A percentile compares a stretch with the other conserved stretches of the same genome.
These are phyloP conservation scores for Heliornis fulica DNA, from an alignment of 2,113 vertebrate species.

Conservation along the genomic window DNA sequence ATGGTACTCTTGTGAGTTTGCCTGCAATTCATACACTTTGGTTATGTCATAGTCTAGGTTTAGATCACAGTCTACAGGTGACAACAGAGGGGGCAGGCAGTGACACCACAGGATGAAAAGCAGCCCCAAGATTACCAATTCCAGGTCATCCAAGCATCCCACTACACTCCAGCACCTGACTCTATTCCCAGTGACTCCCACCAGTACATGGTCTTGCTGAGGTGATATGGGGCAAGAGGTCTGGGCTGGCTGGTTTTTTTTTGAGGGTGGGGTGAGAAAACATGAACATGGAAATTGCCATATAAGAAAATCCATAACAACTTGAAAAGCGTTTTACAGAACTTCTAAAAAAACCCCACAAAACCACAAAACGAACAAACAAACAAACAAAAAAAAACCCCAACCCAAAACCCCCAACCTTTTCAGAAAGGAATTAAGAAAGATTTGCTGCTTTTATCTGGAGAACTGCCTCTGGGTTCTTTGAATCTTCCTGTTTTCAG, in stretches of 20 bases:
- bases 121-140: neutral
- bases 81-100: neutral
- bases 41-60: too few relatives aligned
- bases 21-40: neutral
- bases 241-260: neutral
- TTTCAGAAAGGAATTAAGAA: neutral
- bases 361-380: too few relatives aligned
- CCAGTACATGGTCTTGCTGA: neutral
- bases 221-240: neutral
- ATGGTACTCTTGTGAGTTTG: neutral
- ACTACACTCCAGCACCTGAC: fast-evolving
- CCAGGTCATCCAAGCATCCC: neutral
- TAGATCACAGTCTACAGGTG: neutral
- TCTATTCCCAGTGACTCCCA: neutral
- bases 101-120: neutral
- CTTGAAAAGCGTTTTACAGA: neutral
- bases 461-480: neutral
- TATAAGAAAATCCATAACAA: neutral
- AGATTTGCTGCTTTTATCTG: neutral
- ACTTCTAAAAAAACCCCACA: neutral
- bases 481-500: neutral
- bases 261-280: neutral
- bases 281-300: neutral
- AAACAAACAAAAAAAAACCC: too few relatives aligned
- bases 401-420: too few relatives aligned